Conservation (phyloP, 2,797 vertebrate genomes). For the Peromyscus eremicus region DNA sequence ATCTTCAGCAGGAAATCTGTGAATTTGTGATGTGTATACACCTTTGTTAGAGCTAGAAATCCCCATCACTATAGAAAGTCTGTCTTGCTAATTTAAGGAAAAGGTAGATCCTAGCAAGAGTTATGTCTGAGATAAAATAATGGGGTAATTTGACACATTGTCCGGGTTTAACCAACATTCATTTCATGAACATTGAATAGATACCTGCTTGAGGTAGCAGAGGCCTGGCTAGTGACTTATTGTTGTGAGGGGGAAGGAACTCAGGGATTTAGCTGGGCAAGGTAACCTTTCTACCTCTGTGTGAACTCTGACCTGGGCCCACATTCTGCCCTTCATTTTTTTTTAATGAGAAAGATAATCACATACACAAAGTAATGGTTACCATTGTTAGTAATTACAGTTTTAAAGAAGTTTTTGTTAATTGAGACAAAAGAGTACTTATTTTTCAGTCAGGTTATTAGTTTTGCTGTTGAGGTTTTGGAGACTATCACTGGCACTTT, state of each 20-base stretch:
- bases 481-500: not conserved
- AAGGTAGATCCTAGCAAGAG: constrained; percentile 30
- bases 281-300: too few species aligned
- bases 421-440: not conserved
- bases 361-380: not conserved
- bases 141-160: not conserved
- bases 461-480: not conserved
- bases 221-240: not conserved
- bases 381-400: not conserved
- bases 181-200: not conserved
- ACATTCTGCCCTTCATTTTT: not conserved
- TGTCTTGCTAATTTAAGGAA: constrained; percentile 7
- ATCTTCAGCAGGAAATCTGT: not conserved
- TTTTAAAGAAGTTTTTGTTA: not conserved
- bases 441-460: not conserved
- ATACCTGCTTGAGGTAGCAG: not conserved
- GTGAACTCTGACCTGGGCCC: too few species aligned
- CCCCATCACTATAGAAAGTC: not conserved
- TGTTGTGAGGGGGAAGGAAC: too few species aligned
- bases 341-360: not conserved
- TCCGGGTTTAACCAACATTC: constrained; percentile 37
- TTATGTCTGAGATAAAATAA: constrained; percentile 49
- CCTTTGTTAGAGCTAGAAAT: constrained; percentile 14
- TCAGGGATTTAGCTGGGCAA: not conserved
- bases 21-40: not conserved